Percentiles rank a stretch among this genome's conserved stretches.
phyloP scores from a whole-genome alignment of 2,888 invertebrate genomes.

The Callimorpha dominula region DNA sequence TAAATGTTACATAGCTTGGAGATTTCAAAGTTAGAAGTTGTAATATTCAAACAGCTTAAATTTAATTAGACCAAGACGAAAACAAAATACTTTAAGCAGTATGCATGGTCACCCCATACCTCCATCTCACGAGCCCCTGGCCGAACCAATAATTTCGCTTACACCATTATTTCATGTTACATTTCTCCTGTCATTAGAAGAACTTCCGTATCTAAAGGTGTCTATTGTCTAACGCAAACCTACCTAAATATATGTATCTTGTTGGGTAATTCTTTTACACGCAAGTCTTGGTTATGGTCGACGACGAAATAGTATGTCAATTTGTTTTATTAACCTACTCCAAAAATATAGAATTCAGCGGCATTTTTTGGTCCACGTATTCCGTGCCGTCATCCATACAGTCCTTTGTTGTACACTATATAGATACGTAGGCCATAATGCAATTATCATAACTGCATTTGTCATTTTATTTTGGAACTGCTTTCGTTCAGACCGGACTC shows the following conservation, averaged over 20 bases:
- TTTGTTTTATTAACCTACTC: too few species aligned
- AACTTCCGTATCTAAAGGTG: conserved; percentile 54
- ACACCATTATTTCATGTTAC: conserved; percentile 59
- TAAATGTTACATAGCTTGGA: neutral
- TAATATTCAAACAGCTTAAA: neutral
- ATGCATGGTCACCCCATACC: conserved; percentile 44
- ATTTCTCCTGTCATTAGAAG: conserved; percentile 63
- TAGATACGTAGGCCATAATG: too few species aligned
- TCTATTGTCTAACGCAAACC: conserved; percentile 32
- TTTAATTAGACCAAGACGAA: neutral
- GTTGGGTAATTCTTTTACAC: neutral
- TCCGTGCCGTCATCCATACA: neutral
- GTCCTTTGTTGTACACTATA: neutral
- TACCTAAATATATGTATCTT: conserved; percentile 6
- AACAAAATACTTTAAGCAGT: neutral
- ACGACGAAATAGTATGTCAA: neutral
- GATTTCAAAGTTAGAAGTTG: neutral
- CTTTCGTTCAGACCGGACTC: too few species aligned
- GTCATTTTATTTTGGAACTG: too few species aligned
- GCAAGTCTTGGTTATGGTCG: conserved; percentile 11
- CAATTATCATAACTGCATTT: too few species aligned
- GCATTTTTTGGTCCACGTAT: too few species aligned
- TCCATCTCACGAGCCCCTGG: conserved; percentile 64
- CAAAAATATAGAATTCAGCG: too few species aligned
- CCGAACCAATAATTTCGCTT: conserved; percentile 69